Conservation (phyloP, 2,888 invertebrate genomes). For the Neoscelio sp. region DNA sequence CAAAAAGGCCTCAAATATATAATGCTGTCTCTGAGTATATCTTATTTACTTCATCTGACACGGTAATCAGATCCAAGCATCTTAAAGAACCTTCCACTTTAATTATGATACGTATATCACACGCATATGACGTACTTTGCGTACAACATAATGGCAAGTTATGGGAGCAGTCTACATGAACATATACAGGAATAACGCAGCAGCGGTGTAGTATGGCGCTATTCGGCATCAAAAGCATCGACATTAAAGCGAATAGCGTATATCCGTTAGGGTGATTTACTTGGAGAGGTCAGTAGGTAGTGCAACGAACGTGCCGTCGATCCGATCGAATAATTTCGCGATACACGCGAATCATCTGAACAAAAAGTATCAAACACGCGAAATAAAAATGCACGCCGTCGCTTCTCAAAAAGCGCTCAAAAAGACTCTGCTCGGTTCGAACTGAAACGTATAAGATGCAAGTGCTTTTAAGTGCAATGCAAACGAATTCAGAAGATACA, state of each 20-base stretch:
- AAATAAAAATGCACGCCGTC: conserved; percentile 13
- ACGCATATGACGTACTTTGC: conserved; percentile 56
- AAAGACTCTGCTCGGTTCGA: conserved; percentile 12
- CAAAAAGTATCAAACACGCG: conserved; percentile 16
- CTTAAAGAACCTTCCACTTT: conserved; percentile 42
- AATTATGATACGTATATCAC: conserved; percentile 53
- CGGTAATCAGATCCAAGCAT: conserved; percentile 15
- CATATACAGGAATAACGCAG: conserved; percentile 52
- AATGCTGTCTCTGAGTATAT: conserved; percentile 19
- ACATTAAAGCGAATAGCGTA: conserved; percentile 79
- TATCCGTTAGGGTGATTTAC: conserved; percentile 80
- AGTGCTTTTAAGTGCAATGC: conserved; percentile 56
- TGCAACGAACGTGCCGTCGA: conserved; percentile 55
- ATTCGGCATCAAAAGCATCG: conserved; percentile 76
- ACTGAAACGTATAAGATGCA: conserved; percentile 46
- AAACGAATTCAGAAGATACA: conserved; percentile 46
- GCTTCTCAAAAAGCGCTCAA: conserved; percentile 7
- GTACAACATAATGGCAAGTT: conserved; percentile 64
- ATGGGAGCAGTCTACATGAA: conserved; percentile 56
- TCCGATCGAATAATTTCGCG: conserved; percentile 52
- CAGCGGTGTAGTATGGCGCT: conserved; percentile 63
- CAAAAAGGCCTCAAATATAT: too few species aligned
- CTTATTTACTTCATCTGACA: background rate
- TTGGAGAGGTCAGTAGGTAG: conserved; percentile 73
- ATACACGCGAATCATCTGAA: conserved; percentile 26